These are phyloP conservation scores for Hyaena hyaena DNA, from an alignment of 2,113 vertebrate genomes.

Conservation along the genomic window DNA sequence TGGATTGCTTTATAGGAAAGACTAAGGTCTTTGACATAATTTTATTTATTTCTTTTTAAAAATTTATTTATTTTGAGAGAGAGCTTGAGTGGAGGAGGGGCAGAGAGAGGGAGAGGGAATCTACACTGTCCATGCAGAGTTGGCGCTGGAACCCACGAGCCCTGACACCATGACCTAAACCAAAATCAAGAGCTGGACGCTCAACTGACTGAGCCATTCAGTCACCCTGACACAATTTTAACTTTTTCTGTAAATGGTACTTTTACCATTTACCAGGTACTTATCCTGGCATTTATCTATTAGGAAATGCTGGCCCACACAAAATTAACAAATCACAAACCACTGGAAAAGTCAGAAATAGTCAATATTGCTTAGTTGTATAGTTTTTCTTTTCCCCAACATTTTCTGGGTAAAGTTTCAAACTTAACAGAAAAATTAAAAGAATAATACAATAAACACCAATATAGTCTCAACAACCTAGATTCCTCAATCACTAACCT, in stretches of 20 bases:
- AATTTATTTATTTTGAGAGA: too few species aligned
- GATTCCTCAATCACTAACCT: neutral
- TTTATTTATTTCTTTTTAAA: neutral
- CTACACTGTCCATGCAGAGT: too few species aligned
- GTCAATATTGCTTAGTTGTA: neutral
- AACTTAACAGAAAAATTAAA: slow-evolving; percentile 22
- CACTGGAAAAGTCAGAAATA: neutral
- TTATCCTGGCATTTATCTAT: neutral
- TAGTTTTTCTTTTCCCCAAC: neutral
- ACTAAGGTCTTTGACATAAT: slow-evolving; percentile 31
- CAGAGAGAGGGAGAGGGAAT: too few species aligned
- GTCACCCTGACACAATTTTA: too few species aligned
- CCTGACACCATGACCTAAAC: too few species aligned
- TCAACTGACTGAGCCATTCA: too few species aligned
- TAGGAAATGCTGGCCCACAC: neutral
- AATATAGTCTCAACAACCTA: slow-evolving; percentile 3
- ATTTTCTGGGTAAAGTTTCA: neutral
- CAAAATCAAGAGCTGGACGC: too few species aligned
- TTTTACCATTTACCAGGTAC: too few species aligned
- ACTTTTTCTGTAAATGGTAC: neutral
- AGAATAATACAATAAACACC: neutral
- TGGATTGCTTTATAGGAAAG: neutral
- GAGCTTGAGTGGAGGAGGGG: too few species aligned
- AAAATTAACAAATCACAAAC: neutral
- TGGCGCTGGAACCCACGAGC: too few species aligned